Percentiles rank a stretch among this genome's conserved stretches.
Evolutionary conservation across 2,797 vertebrate genomes (phyloP).

Genomic region (Rallus crepitans): DNA sequence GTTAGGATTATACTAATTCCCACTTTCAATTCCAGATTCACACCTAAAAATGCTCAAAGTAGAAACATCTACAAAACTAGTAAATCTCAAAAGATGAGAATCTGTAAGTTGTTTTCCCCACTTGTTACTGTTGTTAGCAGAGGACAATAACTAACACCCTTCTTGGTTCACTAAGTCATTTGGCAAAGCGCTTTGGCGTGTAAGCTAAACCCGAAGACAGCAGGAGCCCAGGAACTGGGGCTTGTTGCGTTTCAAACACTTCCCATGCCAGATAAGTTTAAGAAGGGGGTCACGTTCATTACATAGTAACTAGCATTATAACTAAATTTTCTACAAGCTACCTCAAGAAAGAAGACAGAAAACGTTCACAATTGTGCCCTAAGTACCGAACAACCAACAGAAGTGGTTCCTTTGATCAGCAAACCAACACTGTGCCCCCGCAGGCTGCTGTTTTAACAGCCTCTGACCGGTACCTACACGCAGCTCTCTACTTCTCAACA

Average conservation of each 20-base stretch:
- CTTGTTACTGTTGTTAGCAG: conserved; percentile 28
- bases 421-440: neutral
- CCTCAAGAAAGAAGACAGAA: neutral
- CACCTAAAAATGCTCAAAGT: conserved; percentile 61
- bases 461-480: neutral
- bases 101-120: neutral
- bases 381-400: conserved; percentile 29
- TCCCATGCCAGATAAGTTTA: neutral
- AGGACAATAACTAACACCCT: neutral
- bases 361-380: neutral
- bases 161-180: neutral
- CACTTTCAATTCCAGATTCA: conserved; percentile 36
- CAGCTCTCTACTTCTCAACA: neutral
- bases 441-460: neutral
- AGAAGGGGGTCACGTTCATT: neutral
- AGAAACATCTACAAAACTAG: conserved; percentile 71
- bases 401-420: conserved; percentile 33
- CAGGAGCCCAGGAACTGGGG: neutral
- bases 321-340: neutral
- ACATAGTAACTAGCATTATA: neutral
- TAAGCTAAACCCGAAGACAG: neutral
- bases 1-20: conserved; percentile 25
- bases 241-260: neutral
- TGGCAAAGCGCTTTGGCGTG: conserved; percentile 4
- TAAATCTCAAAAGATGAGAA: conserved; percentile 39